Base-by-base conservation (phyloP, 2,113 vertebrate genomes). In the Stigmatopora nigra region DNA sequence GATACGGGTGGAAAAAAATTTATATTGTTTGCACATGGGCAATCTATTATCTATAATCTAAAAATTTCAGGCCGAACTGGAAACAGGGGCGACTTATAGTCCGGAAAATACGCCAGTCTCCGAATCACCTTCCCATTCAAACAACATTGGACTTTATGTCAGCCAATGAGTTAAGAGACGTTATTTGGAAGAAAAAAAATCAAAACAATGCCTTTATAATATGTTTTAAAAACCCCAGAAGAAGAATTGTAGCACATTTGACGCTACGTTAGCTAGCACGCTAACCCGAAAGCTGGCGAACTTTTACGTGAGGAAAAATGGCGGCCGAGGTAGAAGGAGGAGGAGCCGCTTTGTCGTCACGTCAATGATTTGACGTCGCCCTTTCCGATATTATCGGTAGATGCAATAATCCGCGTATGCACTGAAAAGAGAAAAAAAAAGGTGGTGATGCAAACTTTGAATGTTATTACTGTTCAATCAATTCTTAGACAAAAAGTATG, bases 391-490 rank as follows among this genome's bases (percentile, higher is more conserved):
- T 83, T 84, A 89, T 88, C 73, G 83, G 86, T 88, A 88, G 88
- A 90, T 90, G 88, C 89, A 91, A 91, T 91, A 91, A 91, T 88
- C 84, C 86, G 85, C 79, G 82, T 88, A 88, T 91, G 88, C 88
- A 90, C 88, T 87, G 84, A 88, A 87, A 85, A 83, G 78, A 71
- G 77, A 69, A 80, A 72, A 69, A 82, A 79, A 81, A 69, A n/a
- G 35, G 61, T 73, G 53, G 64, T 61, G 73, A 22, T 78, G 82
- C 78, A 84, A 85, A 84, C 80, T 82, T 60, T 86, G 84, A 89
- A 88, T 88, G 86, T 87, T 83, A 79, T 78, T 79, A 22, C 46
- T 10, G 14, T 63, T 47, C 5, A 46, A 45, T 85, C 69, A 82
- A 74, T 75, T 86, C 78, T 72, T 79, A 75, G 63, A 74, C 61